phyloP scores from a whole-genome alignment of 2,888 invertebrate genomes.

The Thereva nobilitata region DNA sequence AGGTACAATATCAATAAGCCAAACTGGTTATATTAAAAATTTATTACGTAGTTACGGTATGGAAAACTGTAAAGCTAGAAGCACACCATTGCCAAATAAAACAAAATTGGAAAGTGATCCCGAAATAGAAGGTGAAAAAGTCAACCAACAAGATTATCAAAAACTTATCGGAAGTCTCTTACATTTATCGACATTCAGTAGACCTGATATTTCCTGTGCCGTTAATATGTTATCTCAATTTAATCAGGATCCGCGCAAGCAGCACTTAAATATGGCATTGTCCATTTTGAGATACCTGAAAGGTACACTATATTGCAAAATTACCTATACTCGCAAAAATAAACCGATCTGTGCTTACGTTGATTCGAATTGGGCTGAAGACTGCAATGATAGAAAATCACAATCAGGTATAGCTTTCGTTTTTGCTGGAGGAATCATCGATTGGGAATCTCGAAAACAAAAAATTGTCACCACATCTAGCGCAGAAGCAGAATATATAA shows the following conservation, averaged over 20 bases:
- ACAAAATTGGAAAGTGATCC: conserved; percentile 29
- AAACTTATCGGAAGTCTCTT: conserved; percentile 32
- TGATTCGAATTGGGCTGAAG: conserved; percentile 4
- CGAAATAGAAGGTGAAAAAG: conserved; percentile 25
- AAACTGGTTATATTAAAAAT: conserved; percentile 35
- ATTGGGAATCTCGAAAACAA: conserved; percentile 4
- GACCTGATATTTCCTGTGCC: conserved; percentile 33
- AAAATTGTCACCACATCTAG: conserved; percentile 13
- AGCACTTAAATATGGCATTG: conserved; percentile 7
- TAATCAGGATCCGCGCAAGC: conserved; percentile 4
- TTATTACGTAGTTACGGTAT: conserved; percentile 18
- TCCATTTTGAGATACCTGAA: conserved; percentile 5
- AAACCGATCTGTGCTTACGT: conserved; percentile 2
- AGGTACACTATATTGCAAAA: neutral
- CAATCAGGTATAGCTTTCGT: conserved; percentile 12
- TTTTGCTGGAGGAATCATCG: conserved; percentile 6
- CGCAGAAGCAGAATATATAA: conserved; percentile 32
- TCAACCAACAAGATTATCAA: conserved; percentile 19
- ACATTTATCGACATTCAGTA: conserved; percentile 29
- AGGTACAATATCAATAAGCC: conserved; percentile 5
- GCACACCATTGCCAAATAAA: conserved; percentile 19
- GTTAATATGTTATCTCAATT: conserved; percentile 32
- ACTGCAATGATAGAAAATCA: conserved; percentile 9
- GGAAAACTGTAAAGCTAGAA: conserved; percentile 25
- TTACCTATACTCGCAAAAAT: conserved; percentile 6